Conservation (phyloP, 92 coral and sea anemone genomes). For the Nematostella vectensis region DNA sequence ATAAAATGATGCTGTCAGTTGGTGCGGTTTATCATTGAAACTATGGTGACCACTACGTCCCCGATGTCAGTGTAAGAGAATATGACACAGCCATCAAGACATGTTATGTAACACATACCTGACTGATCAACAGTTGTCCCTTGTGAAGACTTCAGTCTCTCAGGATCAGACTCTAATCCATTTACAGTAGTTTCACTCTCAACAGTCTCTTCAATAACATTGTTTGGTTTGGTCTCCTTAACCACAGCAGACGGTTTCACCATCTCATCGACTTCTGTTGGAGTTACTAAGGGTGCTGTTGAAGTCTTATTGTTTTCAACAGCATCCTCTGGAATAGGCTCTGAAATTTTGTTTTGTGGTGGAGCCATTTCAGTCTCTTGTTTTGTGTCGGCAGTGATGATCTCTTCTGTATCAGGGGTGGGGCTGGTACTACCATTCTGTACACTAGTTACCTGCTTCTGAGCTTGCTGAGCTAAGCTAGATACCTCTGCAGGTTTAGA, state of each 20-base stretch:
- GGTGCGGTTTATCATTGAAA: too few species aligned
- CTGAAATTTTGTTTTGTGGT: conserved; percentile 4
- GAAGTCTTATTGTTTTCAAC: background rate
- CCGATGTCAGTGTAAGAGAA: too few species aligned
- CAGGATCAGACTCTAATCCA: conserved; percentile 36
- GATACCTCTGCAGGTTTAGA: conserved; percentile 1
- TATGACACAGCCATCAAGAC: too few species aligned
- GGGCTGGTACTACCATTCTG: conserved; percentile 30
- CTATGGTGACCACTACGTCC: too few species aligned
- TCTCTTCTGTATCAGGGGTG: conserved; percentile 6
- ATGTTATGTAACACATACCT: too few species aligned
- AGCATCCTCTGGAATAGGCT: conserved; percentile 3
- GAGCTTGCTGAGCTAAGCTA: conserved; percentile 1
- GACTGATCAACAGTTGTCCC: conserved; percentile 1
- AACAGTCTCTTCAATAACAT: background rate
- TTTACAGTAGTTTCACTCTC: conserved; percentile 10
- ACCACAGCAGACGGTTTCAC: background rate
- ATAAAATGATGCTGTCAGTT: too few species aligned
- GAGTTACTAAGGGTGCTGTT: background rate
- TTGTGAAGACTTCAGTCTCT: conserved; percentile 7
- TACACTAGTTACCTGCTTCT: conserved; percentile 1
- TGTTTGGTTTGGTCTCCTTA: background rate
- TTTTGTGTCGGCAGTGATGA: conserved; percentile 4
- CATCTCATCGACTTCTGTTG: background rate
- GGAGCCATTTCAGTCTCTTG: conserved; percentile 22